Percentiles rank a stretch among this genome's conserved stretches.
Conservation (phyloP, 30 jellyfish, hydroid and myxozoan species). For the Aurelia aurita complex sp. Pacific region DNA sequence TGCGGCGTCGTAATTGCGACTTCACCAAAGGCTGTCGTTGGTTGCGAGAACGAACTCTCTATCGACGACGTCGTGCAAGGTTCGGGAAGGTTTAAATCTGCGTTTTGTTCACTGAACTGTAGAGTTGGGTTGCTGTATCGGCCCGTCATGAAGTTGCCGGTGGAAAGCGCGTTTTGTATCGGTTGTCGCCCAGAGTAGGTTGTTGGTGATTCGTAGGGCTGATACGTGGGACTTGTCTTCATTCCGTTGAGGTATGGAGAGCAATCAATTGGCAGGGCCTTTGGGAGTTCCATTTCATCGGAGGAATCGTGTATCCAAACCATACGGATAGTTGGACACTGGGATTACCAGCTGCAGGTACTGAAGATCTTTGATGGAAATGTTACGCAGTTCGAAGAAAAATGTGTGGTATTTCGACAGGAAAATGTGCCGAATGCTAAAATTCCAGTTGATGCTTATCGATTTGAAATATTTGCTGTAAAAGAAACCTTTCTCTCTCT, state of each 20-base stretch:
- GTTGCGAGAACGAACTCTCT: conserved; percentile 55
- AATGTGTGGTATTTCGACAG: too few species aligned
- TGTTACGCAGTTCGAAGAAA: not conserved
- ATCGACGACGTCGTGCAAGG: conserved; percentile 65
- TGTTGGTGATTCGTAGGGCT: conserved; percentile 52
- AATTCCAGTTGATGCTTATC: too few species aligned
- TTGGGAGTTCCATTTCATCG: conserved; percentile 66
- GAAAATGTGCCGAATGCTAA: too few species aligned
- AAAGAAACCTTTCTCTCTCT: too few species aligned
- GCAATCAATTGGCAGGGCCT: conserved; percentile 68
- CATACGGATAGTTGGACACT: conserved; percentile 42
- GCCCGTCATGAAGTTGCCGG: conserved; percentile 26
- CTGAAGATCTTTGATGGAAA: not conserved
- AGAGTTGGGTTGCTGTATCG: conserved; percentile 38
- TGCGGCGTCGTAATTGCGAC: conserved; percentile 42
- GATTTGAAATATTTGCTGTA: too few species aligned
- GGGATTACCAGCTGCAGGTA: not conserved
- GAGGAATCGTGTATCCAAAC: conserved; percentile 69
- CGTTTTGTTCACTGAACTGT: conserved; percentile 16
- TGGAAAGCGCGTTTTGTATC: conserved; percentile 46
- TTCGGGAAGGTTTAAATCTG: conserved; percentile 54
- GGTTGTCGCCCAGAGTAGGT: conserved; percentile 45
- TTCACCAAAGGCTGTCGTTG: conserved; percentile 57
- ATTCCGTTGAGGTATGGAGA: conserved; percentile 59
- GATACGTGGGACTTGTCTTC: conserved; percentile 68